A percentile compares a stretch with the other conserved stretches of the same genome.
phyloP scores from a whole-genome alignment of 1,140 invertebrate genomes.

The Lepeophtheirus salmonis region DNA sequence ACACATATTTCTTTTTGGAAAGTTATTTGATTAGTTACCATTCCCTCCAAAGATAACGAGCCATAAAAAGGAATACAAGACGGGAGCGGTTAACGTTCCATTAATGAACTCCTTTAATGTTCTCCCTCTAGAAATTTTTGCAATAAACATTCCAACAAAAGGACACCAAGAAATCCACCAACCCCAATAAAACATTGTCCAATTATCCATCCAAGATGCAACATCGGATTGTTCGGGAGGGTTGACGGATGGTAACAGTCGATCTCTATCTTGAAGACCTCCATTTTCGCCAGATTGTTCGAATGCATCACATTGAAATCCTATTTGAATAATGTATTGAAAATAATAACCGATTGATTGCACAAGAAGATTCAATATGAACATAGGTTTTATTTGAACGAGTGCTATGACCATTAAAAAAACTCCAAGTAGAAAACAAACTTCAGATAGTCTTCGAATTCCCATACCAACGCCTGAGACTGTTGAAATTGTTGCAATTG shows the following conservation, averaged over 20 bases:
- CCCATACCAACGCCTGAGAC: constrained; percentile 12
- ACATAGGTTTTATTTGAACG: constrained; percentile 6
- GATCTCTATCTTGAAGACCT: not conserved
- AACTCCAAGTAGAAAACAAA: constrained; percentile 6
- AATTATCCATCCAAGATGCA: constrained; percentile 5
- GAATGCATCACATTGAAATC: constrained; percentile 14
- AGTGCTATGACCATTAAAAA: constrained; percentile 13
- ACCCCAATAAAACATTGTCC: constrained; percentile 14
- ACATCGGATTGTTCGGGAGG: not conserved
- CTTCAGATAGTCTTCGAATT: constrained; percentile 10
- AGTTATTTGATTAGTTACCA: too few species aligned
- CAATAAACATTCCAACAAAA: constrained; percentile 18
- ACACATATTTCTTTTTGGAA: too few species aligned
- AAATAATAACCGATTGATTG: constrained; percentile 11
- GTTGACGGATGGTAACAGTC: not conserved
- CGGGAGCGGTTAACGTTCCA: constrained; percentile 10
- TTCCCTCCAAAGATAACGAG: constrained; percentile 12
- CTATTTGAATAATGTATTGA: constrained; percentile 2
- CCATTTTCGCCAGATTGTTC: constrained; percentile 2
- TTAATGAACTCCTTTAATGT: constrained; percentile 14
- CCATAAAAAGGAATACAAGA: constrained; percentile 10
- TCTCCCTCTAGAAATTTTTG: constrained; percentile 13
- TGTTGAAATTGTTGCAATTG: constrained; percentile 8
- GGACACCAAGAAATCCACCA: constrained; percentile 17
- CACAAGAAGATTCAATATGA: constrained; percentile 10